phyloP scores from a whole-genome alignment of 2,113 vertebrate species.

The Lanius collurio region DNA sequence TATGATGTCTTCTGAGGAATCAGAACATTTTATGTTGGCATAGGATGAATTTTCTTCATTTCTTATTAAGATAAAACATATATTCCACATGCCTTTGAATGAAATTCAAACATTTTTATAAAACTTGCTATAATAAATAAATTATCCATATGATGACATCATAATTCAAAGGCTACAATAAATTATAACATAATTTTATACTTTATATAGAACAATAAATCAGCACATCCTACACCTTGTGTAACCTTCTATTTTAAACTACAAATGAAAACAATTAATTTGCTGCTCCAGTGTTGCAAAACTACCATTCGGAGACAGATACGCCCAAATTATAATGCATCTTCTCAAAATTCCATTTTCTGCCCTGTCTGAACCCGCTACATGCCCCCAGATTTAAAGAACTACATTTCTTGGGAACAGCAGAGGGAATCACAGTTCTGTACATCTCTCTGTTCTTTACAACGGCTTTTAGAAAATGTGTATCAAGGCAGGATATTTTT shows the following conservation, averaged over 20 bases:
- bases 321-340: background rate
- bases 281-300: constrained; percentile 52
- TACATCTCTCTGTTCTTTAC: background rate
- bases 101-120: background rate
- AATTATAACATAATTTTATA: constrained; percentile 38
- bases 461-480: background rate
- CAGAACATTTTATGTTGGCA: background rate
- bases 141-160: constrained; percentile 7
- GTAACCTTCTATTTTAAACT: constrained; percentile 55
- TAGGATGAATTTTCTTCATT: background rate
- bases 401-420: background rate
- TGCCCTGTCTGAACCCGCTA: background rate
- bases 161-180: constrained; percentile 20
- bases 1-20: constrained; percentile 20
- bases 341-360: constrained; percentile 23
- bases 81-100: background rate
- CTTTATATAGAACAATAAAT: constrained; percentile 39
- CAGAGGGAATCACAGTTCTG: background rate
- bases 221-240: background rate
- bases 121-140: background rate
- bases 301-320: constrained; percentile 22
- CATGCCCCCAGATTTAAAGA: background rate
- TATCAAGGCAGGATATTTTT: constrained; percentile 14
- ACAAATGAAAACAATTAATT: constrained; percentile 60
- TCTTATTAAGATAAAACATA: background rate